Conservation (phyloP, 1,140 invertebrate genomes). For the Physella acuta region DNA sequence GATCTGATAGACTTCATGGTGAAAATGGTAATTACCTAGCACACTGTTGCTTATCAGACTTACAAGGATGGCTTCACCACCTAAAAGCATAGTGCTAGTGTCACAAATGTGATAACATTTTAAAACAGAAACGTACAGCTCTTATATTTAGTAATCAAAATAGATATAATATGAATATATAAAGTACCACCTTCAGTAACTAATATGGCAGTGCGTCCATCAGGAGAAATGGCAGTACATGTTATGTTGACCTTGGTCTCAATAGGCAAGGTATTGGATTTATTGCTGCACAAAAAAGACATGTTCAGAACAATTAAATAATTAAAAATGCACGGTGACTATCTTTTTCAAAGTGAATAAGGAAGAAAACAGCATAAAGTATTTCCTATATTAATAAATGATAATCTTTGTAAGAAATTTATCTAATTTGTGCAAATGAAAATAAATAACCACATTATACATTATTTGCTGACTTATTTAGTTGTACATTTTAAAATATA, state of each 20-base stretch:
- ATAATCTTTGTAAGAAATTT: too few relatives aligned
- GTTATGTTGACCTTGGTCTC: slow-evolving; percentile 86
- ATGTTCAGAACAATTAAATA: neutral
- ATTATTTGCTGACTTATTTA: too few relatives aligned
- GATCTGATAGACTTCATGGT: slow-evolving; percentile 72
- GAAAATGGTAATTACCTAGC: slow-evolving; percentile 83
- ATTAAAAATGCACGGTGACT: slow-evolving; percentile 4
- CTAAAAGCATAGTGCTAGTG: slow-evolving; percentile 58
- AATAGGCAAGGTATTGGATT: slow-evolving; percentile 81
- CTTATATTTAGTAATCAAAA: too few relatives aligned
- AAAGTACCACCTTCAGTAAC: slow-evolving; percentile 87
- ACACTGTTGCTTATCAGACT: slow-evolving; percentile 82
- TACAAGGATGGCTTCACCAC: slow-evolving; percentile 83
- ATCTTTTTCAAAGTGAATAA: too few relatives aligned
- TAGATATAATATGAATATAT: too few relatives aligned
- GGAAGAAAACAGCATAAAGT: too few relatives aligned
- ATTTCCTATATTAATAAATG: too few relatives aligned
- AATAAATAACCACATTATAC: too few relatives aligned
- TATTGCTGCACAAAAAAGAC: slow-evolving; percentile 72
- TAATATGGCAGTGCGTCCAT: slow-evolving; percentile 80
- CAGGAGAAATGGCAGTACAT: slow-evolving; percentile 81
- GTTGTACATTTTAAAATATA: too few relatives aligned
- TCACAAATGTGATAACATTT: neutral
- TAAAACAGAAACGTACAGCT: neutral
- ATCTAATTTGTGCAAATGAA: too few relatives aligned